A percentile compares a stretch with the other conserved stretches of the same genome.
Evolutionary conservation across 1,140 invertebrate species (phyloP).

Genomic region (Caenorhabditis briggsae): DNA sequence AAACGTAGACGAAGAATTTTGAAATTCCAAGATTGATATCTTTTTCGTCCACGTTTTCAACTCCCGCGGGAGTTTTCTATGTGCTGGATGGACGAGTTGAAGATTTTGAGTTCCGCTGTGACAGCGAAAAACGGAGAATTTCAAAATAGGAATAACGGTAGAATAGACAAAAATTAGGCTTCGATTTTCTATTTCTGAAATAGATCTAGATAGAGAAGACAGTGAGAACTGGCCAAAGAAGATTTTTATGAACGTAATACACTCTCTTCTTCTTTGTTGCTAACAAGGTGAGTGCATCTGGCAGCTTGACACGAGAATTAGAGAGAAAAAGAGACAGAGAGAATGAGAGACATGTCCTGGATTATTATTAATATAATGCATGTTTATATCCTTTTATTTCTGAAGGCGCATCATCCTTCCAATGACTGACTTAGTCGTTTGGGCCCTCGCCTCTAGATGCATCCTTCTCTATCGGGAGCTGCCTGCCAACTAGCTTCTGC

Average conservation of each 20-base stretch:
- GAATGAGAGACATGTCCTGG: neutral
- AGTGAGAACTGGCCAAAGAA: no score
- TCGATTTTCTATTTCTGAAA: neutral
- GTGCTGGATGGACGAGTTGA: neutral
- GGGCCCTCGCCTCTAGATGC: conserved; percentile 36
- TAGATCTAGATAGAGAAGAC: neutral
- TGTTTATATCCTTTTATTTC: conserved; percentile 26
- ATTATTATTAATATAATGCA: conserved; percentile 10
- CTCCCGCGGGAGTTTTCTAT: neutral
- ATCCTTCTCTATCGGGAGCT: conserved; percentile 21
- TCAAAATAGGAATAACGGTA: no score
- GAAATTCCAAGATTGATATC: conserved; percentile 40
- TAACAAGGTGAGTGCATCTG: no score
- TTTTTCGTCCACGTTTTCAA: conserved; percentile 8
- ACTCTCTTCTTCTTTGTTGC: neutral
- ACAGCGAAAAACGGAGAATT: no score
- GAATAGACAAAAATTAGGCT: no score
- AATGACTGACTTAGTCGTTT: conserved; percentile 46
- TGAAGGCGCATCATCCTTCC: conserved; percentile 6
- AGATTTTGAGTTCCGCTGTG: no score
- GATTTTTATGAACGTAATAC: no score
- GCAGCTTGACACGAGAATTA: no score
- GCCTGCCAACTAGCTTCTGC: conserved; percentile 37
- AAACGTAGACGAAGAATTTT: neutral
- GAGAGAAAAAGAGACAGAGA: no score